Conservation (phyloP, 2,797 vertebrate genomes). For the Arctocebus calabarensis region DNA sequence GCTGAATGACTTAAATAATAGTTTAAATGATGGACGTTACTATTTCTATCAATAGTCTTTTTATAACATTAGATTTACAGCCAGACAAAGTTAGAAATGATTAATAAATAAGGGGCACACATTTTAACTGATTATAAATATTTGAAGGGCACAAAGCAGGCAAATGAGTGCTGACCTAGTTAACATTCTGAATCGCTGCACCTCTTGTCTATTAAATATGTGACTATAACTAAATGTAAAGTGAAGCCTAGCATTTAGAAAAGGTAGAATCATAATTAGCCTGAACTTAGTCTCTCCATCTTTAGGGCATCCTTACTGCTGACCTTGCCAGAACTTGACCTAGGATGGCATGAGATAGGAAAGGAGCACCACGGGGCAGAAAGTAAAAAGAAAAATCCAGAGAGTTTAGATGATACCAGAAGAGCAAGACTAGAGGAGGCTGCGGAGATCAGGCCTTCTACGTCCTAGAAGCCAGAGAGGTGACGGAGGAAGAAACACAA, state of each 20-base stretch:
- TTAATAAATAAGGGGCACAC: too few species aligned
- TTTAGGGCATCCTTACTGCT: neutral
- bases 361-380: accelerated
- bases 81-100: neutral
- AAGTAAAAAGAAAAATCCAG: too few species aligned
- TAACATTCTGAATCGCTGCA: neutral
- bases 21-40: neutral
- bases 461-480: accelerated
- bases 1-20: neutral
- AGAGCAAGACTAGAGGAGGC: neutral
- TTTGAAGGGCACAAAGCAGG: neutral
- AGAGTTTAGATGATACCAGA: neutral
- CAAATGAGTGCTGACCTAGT: too few species aligned
- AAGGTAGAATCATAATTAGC: accelerated
- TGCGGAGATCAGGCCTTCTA: accelerated
- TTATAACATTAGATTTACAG: neutral
- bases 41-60: neutral
- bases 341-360: accelerated
- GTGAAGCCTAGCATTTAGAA: accelerated
- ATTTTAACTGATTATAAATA: neutral
- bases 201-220: neutral
- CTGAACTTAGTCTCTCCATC: too few species aligned
- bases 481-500: accelerated
- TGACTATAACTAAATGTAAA: accelerated
- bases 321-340: too few species aligned